phyloP scores from a whole-genome alignment of 2,113 vertebrate species.

The Ariopsis seemanni region DNA sequence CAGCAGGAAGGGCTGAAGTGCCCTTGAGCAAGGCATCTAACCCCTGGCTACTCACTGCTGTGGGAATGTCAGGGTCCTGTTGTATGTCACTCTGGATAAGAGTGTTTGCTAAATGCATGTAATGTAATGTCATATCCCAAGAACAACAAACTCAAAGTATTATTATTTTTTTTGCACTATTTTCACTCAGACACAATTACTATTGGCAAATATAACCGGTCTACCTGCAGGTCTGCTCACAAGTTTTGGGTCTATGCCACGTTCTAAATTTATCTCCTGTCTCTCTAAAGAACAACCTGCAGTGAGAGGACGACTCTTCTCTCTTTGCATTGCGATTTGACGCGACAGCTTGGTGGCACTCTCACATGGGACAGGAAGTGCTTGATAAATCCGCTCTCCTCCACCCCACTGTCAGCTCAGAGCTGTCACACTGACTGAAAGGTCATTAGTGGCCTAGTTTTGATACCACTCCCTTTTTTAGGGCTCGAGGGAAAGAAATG shows the following conservation, averaged over 20 bases:
- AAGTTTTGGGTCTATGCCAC: slow-evolving; percentile 22
- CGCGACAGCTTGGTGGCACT: slow-evolving; percentile 45
- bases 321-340: slow-evolving; percentile 36
- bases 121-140: neutral
- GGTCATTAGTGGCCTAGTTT: slow-evolving; percentile 37
- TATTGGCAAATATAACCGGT: slow-evolving; percentile 4
- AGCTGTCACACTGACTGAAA: slow-evolving; percentile 33
- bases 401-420: neutral
- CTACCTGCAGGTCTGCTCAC: slow-evolving; percentile 14
- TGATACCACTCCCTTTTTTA: neutral
- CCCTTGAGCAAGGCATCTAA: no score
- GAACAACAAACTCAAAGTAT: neutral
- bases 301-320: slow-evolving; percentile 9
- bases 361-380: slow-evolving; percentile 42
- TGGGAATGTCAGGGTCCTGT: no score
- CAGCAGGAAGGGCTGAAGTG: no score
- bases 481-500: neutral
- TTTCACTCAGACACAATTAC: neutral
- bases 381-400: slow-evolving; percentile 23
- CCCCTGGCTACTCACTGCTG: no score
- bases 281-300: slow-evolving; percentile 17
- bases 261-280: slow-evolving; percentile 27
- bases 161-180: neutral
- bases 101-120: no score
- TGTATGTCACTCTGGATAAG: no score